Percentiles rank a stretch among this genome's conserved stretches.
These are phyloP conservation scores for Strigops habroptila DNA, from an alignment of 2,113 vertebrate species.

Conservation along the genomic window DNA sequence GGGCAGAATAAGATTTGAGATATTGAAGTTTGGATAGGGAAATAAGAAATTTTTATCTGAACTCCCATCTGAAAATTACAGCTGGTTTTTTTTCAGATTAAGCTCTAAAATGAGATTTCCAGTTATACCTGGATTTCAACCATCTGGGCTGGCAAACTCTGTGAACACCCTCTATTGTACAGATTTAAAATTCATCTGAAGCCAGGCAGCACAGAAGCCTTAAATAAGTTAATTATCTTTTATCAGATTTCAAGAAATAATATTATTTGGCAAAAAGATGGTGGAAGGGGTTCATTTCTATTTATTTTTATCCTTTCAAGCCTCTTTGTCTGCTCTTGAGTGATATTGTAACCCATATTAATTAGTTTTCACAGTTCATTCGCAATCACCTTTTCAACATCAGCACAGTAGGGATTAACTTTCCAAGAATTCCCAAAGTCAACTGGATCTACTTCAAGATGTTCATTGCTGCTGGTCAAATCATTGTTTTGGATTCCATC, in stretches of 20 bases:
- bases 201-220: neutral
- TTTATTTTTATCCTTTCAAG: neutral
- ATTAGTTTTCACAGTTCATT: neutral
- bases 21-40: neutral
- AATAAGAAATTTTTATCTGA: neutral
- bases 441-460: slow-evolving; percentile 85
- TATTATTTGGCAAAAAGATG: neutral
- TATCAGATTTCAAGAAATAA: neutral
- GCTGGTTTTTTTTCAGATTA: neutral
- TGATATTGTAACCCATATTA: neutral
- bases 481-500: slow-evolving; percentile 94
- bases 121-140: neutral
- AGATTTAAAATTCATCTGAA: neutral
- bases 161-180: neutral
- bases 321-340: neutral
- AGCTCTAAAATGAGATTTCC: slow-evolving; percentile 2
- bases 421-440: slow-evolving; percentile 98
- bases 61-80: neutral
- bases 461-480: slow-evolving; percentile 88
- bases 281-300: neutral
- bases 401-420: slow-evolving; percentile 84
- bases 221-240: neutral
- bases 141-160: neutral
- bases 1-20: neutral
- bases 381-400: slow-evolving; percentile 80